Evolutionary conservation across 2,888 invertebrate genomes (phyloP), one percentile per base, ranked within the genome.

Genomic region (Agrochola lota): DNA sequence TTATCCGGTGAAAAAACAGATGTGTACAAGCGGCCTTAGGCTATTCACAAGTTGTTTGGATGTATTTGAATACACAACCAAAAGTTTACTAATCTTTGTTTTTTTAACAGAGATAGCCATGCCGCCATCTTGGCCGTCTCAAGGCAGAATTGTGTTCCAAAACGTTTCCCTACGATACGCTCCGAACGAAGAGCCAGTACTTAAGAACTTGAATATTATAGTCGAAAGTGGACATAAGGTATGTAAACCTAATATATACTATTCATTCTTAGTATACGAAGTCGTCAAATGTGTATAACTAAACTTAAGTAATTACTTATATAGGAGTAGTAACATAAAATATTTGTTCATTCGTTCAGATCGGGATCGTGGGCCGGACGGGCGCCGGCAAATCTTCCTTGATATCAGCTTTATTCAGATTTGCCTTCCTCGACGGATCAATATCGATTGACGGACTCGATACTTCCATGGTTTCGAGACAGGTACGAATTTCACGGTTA

Each of bases 371-470:
- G 4, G 98, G 98, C 0, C 95, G 98, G 81, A 98, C 98, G 0
- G 98, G 98, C 12, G 98, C 98, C 2, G 98, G 98, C 2, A 98
- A 98, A 93, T 98, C 98, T 1, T 98, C 98, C 0, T 90, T 98
- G 68, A 97, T 98, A 87, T 97, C 98, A 3, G 97, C 98, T 5
- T 91, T 98, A 85, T 98, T 98, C 93, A 95, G 98, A 86, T 95
- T 98, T 85, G 97, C 97, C 0, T 97, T 97, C 82, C 93, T 97
- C 71, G 96, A 97, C 30, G 98, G 98, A 15, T 90, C 91, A 12
- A 97, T 98, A 72, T 90, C 94, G 57, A 98, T 98, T 78, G 98
- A 98, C 88, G 97, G 96, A 30, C 90, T 98, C 8, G 97, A 97
- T 84, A 97, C 97, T 4, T 92, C 96, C 8, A 87, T 95, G 64